A percentile compares a stretch with the other conserved stretches of the same genome.
phyloP scores from a whole-genome alignment of 2,797 vertebrate genomes.

The Lagocephalus sceleratus region DNA sequence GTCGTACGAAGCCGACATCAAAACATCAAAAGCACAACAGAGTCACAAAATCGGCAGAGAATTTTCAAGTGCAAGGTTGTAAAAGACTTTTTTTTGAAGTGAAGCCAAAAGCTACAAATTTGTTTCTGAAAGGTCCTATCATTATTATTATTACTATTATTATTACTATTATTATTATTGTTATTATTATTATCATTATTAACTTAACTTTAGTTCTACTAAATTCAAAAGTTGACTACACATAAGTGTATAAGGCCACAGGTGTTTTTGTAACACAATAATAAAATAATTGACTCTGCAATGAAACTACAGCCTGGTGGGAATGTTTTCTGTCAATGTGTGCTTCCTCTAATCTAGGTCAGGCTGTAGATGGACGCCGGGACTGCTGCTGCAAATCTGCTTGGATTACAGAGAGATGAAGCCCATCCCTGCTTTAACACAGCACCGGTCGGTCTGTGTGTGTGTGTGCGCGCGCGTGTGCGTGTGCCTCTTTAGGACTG shows the following conservation, averaged over 20 bases:
- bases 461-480: not conserved
- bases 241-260: too few relatives aligned
- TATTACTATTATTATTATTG: too few relatives aligned
- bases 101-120: too few relatives aligned
- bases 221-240: too few relatives aligned
- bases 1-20: not conserved
- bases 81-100: too few relatives aligned
- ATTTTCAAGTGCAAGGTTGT: too few relatives aligned
- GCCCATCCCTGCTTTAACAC: conserved; percentile 23
- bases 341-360: conserved; percentile 67
- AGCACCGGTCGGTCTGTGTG: conserved; percentile 13
- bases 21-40: not conserved
- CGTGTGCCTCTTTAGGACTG: conserved; percentile 10
- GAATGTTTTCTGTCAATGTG: conserved; percentile 44
- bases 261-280: not conserved
- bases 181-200: too few relatives aligned
- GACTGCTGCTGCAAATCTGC: conserved; percentile 58
- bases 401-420: conserved; percentile 58
- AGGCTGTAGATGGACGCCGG: conserved; percentile 43
- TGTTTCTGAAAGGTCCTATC: too few relatives aligned
- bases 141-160: too few relatives aligned
- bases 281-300: not conserved
- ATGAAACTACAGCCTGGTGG: conserved; percentile 29
- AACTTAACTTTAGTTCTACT: too few relatives aligned
- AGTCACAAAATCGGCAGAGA: too few relatives aligned